Evolutionary conservation across 2,113 vertebrate species (phyloP), one percentile per base, ranked within the genome.

Genomic region (Pseudolaguvia tuberculata): DNA sequence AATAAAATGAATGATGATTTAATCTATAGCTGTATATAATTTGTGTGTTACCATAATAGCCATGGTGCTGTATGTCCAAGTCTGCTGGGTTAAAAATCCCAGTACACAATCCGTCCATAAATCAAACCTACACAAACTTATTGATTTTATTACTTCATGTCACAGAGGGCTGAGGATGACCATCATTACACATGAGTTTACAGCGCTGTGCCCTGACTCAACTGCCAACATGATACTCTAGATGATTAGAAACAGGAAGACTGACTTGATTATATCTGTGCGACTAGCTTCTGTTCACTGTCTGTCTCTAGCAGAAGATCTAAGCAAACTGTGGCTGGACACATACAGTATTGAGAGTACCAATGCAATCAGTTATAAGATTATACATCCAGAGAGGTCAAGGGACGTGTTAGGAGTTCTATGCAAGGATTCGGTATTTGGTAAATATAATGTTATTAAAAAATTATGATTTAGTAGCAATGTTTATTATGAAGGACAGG

Each of bases 171-270:
- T 27, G 58, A 59, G 77, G 65, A 69, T 63, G 75, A 53, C 11
- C 56, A 15, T 75, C 31, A 82, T 86, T 87, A 87, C 85, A 83
- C 83, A 80, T 77, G 80, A 47, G 57, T 85, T 87, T 85, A 82
- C 79, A 79, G 76, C 69, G 23, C 62, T 77, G 51, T 15, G 15
- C 69, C 67, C 78, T 82, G 70, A 78, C 80, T 61, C 79, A 65
- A 83, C 75, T 83, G 82, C 81, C 78, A 80, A 82, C 0, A 83
- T 78, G 83, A 72, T 71, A 80, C 39, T 86, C 75, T 58, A 78
- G 79, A 72, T 83, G 82, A 88, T 85, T 85, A 87, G 76, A 72
- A 74, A 80, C 62, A 5, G 65, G 76, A 79, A 18, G 75, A 39
- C 73, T 69, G 57, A 74, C 80, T 81, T 65, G 31, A 76, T 80